Percentiles rank a stretch among this genome's conserved stretches.
Conservation (phyloP, 2,888 invertebrate species). For the Hedychridium roseum region DNA sequence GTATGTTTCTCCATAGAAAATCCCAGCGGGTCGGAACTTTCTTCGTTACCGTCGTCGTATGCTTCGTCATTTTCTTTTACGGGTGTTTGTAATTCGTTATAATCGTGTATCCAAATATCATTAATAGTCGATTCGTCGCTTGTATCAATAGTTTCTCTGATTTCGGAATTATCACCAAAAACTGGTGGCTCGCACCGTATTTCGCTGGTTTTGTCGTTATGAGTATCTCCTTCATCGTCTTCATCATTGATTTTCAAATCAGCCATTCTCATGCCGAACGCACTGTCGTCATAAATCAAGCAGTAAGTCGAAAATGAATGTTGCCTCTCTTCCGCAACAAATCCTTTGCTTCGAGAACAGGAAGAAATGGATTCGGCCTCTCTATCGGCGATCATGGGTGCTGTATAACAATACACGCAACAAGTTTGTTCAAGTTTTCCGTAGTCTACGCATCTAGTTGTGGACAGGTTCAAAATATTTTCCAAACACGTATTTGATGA, state of each 20-base stretch:
- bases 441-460: constrained; percentile 34
- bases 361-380: constrained; percentile 18
- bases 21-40: no score
- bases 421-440: constrained; percentile 51
- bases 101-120: constrained; percentile 43
- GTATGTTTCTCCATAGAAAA: no score
- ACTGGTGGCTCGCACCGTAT: constrained; percentile 4
- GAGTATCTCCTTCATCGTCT: constrained; percentile 8
- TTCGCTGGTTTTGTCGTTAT: no score
- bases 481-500: constrained; percentile 33
- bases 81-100: constrained; percentile 13
- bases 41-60: constrained; percentile 12
- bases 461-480: constrained; percentile 43
- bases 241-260: constrained; percentile 23
- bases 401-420: constrained; percentile 54
- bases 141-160: constrained; percentile 21
- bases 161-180: constrained; percentile 22
- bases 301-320: constrained; percentile 49
- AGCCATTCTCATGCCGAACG: constrained; percentile 42
- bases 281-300: constrained; percentile 47
- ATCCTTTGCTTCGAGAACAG: constrained; percentile 38
- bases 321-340: constrained; percentile 43
- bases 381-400: constrained; percentile 46
- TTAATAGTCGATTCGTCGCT: constrained; percentile 33
- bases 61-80: no score